phyloP scores from a whole-genome alignment of 2,797 vertebrate species.

The Hydrophis major region DNA sequence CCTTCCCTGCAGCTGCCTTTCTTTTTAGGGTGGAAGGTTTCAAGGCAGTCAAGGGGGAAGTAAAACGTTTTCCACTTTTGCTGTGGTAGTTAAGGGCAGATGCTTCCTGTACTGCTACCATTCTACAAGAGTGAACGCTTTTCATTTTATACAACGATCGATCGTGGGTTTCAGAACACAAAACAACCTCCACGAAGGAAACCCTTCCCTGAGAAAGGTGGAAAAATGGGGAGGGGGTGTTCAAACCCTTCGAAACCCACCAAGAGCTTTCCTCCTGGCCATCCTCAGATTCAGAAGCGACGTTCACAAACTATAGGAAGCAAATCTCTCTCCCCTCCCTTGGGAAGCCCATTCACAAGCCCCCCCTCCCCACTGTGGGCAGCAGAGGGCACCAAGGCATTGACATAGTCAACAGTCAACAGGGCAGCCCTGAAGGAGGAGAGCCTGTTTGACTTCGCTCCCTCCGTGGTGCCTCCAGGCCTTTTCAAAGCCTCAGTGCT shows the following conservation, averaged over 20 bases:
- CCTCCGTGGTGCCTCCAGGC: too few species aligned
- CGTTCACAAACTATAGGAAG: accelerated
- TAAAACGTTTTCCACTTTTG: too few species aligned
- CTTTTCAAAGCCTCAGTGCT: not conserved
- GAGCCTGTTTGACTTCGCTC: not conserved
- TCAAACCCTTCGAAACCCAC: not conserved
- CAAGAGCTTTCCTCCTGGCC: accelerated
- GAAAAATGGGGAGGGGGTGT: not conserved
- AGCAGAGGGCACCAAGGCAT: not conserved
- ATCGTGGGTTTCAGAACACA: not conserved
- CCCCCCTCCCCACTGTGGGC: not conserved
- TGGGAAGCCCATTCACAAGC: accelerated
- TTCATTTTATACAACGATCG: not conserved
- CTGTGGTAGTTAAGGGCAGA: not conserved
- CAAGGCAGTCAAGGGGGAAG: not conserved
- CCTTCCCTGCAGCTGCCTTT: accelerated
- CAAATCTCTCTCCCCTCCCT: not conserved
- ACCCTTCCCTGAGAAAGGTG: not conserved
- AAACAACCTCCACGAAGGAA: too few species aligned
- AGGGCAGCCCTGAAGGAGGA: not conserved
- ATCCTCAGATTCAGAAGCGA: not conserved
- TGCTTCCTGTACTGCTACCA: too few species aligned
- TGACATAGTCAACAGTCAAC: not conserved
- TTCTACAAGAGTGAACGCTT: not conserved
- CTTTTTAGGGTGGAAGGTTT: not conserved